These are phyloP conservation scores for Phenganax marumi DNA, from an alignment of 92 coral and sea anemone genomes.

Conservation along the genomic window DNA sequence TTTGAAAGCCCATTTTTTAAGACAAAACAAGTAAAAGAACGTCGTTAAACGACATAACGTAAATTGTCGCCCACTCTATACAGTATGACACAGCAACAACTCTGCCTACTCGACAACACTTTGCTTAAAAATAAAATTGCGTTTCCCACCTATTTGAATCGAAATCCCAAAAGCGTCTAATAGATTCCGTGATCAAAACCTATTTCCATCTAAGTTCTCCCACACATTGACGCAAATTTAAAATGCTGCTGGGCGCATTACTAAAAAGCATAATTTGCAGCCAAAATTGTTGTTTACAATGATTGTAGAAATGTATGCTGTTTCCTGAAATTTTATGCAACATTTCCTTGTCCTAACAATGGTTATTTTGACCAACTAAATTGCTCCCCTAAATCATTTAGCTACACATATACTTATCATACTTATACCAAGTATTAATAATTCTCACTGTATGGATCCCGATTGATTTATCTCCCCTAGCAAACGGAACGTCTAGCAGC, in stretches of 20 bases:
- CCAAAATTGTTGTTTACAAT: constrained; percentile 19
- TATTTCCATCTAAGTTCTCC: background rate
- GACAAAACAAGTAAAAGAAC: background rate
- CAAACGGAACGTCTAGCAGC: background rate
- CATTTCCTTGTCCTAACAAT: background rate
- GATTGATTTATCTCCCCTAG: background rate
- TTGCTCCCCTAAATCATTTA: background rate
- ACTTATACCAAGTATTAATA: constrained; percentile 5
- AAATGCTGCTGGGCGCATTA: background rate
- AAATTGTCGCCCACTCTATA: constrained; percentile 14
- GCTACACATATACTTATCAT: background rate
- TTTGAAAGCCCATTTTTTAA: constrained; percentile 31
- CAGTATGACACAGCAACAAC: constrained; percentile 27
- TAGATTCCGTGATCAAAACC: constrained; percentile 19
- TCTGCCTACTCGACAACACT: background rate
- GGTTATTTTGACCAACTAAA: constrained; percentile 21
- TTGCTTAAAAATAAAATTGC: constrained; percentile 21
- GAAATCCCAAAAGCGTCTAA: constrained; percentile 6
- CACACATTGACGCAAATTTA: constrained; percentile 33
- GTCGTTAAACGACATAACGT: background rate
- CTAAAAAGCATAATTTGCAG: constrained; percentile 20
- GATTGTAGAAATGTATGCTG: background rate
- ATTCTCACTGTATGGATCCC: constrained; percentile 1
- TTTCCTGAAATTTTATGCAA: background rate
- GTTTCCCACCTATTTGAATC: background rate